phyloP scores from a whole-genome alignment of 1,140 invertebrate species.

The Eurosta solidaginis region DNA sequence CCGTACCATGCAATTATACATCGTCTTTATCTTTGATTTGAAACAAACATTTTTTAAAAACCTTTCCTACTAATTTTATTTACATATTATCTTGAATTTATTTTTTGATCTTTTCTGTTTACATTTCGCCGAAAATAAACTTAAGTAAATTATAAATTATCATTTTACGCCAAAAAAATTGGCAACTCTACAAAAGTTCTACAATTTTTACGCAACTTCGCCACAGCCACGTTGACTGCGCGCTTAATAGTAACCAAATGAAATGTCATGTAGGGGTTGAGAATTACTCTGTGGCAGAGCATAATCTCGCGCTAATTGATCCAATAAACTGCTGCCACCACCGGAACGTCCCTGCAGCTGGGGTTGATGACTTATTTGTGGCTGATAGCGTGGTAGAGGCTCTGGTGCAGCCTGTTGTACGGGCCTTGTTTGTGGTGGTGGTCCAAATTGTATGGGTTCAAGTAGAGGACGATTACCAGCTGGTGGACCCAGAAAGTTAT shows the following conservation, averaged over 20 bases:
- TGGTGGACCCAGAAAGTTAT: constrained; percentile 52
- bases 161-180: not conserved
- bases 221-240: not conserved
- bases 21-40: too few relatives aligned
- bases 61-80: not conserved
- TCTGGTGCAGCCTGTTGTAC: constrained; percentile 43
- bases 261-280: constrained; percentile 76
- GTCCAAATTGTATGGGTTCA: constrained; percentile 50
- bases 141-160: constrained; percentile 6
- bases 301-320: constrained; percentile 80
- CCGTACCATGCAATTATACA: too few relatives aligned
- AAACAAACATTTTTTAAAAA: too few relatives aligned
- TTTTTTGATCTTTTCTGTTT: not conserved
- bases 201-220: not conserved
- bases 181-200: not conserved
- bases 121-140: not conserved
- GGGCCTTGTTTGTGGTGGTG: constrained; percentile 41
- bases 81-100: not conserved
- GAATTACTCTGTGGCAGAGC: constrained; percentile 71
- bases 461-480: constrained; percentile 51
- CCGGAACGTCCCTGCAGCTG: constrained; percentile 61
- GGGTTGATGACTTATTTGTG: constrained; percentile 41
- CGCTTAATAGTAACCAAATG: constrained; percentile 73
- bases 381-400: constrained; percentile 46
- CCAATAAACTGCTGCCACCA: constrained; percentile 69